phyloP scores from a whole-genome alignment of 2,888 invertebrate genomes.

The Lamellibrachia columna region DNA sequence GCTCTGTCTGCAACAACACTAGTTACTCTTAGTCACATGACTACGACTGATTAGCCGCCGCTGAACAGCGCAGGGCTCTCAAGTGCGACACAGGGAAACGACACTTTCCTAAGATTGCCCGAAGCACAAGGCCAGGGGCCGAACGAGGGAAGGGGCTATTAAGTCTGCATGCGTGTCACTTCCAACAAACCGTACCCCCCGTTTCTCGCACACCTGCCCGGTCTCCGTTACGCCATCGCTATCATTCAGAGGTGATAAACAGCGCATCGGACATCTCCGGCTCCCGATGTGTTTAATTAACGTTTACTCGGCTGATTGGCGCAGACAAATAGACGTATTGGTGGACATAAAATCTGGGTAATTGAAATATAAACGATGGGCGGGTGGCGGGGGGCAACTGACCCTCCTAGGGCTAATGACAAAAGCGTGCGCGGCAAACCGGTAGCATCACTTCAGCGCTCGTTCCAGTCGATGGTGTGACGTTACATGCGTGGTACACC shows the following conservation, averaged over 20 bases:
- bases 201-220: background rate
- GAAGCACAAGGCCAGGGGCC: background rate
- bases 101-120: background rate
- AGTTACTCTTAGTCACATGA: background rate
- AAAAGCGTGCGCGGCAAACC: background rate
- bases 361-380: constrained; percentile 16
- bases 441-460: background rate
- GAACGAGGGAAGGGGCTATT: background rate
- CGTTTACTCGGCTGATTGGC: background rate
- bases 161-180: background rate
- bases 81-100: background rate
- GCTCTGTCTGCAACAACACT: background rate
- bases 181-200: background rate
- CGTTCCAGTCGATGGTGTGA: background rate
- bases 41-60: background rate
- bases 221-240: background rate
- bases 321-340: background rate
- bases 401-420: constrained; percentile 1
- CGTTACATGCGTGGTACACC: background rate
- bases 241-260: background rate
- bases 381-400: background rate
- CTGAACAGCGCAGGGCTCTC: background rate
- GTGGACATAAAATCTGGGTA: background rate
- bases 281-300: background rate
- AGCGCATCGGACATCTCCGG: background rate